phyloP scores from a whole-genome alignment of 2,888 invertebrate genomes.

The Drosophila hamatofila region DNA sequence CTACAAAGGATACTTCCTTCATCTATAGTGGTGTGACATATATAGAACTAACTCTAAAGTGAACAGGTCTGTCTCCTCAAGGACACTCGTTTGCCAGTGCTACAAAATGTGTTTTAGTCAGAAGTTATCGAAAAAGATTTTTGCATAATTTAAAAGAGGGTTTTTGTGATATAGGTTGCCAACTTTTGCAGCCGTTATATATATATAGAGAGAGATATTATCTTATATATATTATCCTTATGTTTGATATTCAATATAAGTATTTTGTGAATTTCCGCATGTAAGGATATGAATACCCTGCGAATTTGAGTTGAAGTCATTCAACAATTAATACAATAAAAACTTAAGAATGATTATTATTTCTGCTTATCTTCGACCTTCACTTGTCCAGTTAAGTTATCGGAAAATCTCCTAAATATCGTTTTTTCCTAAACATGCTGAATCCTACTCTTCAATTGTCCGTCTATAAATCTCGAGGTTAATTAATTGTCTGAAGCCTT shows the following conservation, averaged over 20 bases:
- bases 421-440: not conserved
- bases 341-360: too few species aligned
- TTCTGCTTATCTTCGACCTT: not conserved
- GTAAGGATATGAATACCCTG: not conserved
- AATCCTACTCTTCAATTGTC: not conserved
- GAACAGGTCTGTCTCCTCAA: conserved; percentile 49
- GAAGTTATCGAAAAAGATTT: not conserved
- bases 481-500: conserved; percentile 43
- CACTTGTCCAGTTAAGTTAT: not conserved
- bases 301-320: not conserved
- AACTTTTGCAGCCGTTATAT: not conserved
- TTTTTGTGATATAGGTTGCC: not conserved
- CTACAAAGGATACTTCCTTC: conserved; percentile 41
- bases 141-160: not conserved
- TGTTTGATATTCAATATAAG: too few species aligned
- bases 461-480: not conserved
- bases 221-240: too few species aligned
- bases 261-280: too few species aligned
- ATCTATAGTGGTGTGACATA: conserved; percentile 11
- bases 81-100: conserved; percentile 25
- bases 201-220: too few species aligned
- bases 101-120: not conserved
- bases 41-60: not conserved
- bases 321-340: too few species aligned
- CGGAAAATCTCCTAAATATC: not conserved